These are phyloP conservation scores for Todus mexicanus DNA, from an alignment of 2,797 vertebrate species.

Conservation along the genomic window DNA sequence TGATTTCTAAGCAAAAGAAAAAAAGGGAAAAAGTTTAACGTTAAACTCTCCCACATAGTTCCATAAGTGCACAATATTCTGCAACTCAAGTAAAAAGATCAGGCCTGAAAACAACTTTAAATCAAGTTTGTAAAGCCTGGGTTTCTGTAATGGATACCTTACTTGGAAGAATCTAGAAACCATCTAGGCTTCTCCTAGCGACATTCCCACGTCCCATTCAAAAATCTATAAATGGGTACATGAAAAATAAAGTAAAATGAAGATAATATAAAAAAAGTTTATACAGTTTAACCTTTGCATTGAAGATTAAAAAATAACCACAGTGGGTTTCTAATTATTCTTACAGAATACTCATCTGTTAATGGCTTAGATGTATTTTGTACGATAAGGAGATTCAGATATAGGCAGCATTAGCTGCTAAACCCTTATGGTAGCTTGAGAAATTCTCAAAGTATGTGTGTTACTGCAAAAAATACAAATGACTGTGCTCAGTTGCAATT, in stretches of 20 bases:
- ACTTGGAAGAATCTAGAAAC: background rate
- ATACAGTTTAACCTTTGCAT: background rate
- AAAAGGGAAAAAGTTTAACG: background rate
- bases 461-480: background rate
- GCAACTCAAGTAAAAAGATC: background rate
- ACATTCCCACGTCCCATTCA: background rate
- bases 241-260: background rate
- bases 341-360: background rate
- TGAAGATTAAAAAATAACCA: background rate
- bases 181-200: background rate
- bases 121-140: background rate
- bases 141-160: background rate
- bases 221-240: background rate
- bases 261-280: background rate
- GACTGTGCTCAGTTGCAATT: background rate
- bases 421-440: background rate
- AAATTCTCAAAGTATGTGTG: background rate
- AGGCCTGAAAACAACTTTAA: background rate
- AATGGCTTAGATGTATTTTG: background rate
- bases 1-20: conserved; percentile 83
- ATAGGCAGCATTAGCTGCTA: background rate
- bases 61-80: background rate
- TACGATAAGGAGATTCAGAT: background rate
- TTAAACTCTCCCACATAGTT: background rate
- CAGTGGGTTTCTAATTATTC: background rate